Percentiles rank a stretch among this genome's conserved stretches.
Conservation (phyloP, 2,797 vertebrate genomes). For the Acanthis flammea region DNA sequence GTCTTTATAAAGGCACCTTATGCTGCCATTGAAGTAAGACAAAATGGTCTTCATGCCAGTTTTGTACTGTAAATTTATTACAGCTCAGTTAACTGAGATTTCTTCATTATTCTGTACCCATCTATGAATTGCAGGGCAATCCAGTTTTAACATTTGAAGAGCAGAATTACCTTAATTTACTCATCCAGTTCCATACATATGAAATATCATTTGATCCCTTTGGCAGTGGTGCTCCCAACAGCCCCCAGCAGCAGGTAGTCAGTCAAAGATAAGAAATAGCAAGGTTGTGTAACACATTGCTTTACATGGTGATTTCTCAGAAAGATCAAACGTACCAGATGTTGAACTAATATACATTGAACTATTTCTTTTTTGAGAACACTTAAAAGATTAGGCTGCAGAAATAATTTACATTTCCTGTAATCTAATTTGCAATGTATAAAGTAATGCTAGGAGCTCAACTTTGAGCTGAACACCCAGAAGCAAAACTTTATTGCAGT, state of each 20-base stretch:
- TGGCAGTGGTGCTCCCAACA: not conserved
- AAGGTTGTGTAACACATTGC: not conserved
- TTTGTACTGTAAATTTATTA: not conserved
- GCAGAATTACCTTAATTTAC: not conserved
- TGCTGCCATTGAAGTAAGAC: not conserved
- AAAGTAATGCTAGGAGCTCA: not conserved
- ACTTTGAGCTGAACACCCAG: conserved; percentile 14
- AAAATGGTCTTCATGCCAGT: not conserved
- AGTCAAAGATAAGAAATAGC: not conserved
- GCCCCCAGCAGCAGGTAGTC: not conserved
- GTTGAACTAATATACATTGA: conserved; percentile 1
- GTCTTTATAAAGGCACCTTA: not conserved
- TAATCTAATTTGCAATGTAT: not conserved
- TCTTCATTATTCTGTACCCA: not conserved
- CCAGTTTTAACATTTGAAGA: not conserved
- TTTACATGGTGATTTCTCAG: not conserved
- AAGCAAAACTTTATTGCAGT: conserved; percentile 3
- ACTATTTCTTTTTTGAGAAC: not conserved
- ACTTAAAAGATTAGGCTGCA: not conserved
- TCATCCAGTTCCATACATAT: not conserved
- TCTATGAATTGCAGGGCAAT: not conserved
- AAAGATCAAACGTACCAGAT: not conserved
- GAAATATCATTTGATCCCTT: not conserved
- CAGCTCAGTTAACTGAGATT: not conserved
- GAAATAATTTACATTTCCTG: conserved; percentile 21